A percentile compares a stretch with the other conserved stretches of the same genome.
Conservation (phyloP, 1,140 invertebrate species). For the Eumaeus atala region DNA sequence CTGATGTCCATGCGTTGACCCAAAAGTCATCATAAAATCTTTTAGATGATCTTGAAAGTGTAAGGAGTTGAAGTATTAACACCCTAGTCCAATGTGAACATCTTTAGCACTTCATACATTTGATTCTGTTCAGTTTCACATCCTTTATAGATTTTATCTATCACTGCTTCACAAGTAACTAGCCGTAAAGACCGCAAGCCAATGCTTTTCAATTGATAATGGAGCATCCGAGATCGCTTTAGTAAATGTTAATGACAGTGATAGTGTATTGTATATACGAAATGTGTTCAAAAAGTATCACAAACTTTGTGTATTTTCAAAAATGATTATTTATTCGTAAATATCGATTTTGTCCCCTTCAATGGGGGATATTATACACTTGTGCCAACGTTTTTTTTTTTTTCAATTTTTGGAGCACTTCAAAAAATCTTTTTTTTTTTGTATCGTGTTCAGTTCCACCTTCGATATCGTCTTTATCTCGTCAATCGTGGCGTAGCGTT, state of each 20-base stretch:
- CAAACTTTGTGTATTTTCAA: too few species aligned
- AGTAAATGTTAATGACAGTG: slow-evolving; percentile 35
- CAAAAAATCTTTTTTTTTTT: too few species aligned
- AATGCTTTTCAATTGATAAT: slow-evolving; percentile 49
- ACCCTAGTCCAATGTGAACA: slow-evolving; percentile 31
- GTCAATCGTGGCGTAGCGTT: too few species aligned
- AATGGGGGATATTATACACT: too few species aligned
- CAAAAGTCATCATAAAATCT: slow-evolving; percentile 27
- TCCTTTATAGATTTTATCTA: slow-evolving; percentile 29
- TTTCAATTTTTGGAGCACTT: too few species aligned
- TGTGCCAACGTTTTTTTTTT: too few species aligned
- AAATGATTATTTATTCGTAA: too few species aligned
- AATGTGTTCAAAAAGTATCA: too few species aligned
- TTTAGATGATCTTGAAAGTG: slow-evolving; percentile 21
- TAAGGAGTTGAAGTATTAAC: slow-evolving; percentile 33
- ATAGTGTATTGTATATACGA: slow-evolving; percentile 42
- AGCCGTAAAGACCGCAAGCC: slow-evolving; percentile 39
- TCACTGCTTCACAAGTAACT: slow-evolving; percentile 36
- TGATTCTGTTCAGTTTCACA: slow-evolving; percentile 20
- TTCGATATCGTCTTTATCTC: too few species aligned
- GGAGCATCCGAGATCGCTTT: slow-evolving; percentile 36
- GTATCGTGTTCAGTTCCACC: too few species aligned
- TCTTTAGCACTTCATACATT: slow-evolving; percentile 36
- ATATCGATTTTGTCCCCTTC: too few species aligned
- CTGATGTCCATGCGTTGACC: slow-evolving; percentile 31